These are phyloP conservation scores for Sitophilus oryzae DNA, from an alignment of 1,140 invertebrate genomes.

Conservation along the genomic window DNA sequence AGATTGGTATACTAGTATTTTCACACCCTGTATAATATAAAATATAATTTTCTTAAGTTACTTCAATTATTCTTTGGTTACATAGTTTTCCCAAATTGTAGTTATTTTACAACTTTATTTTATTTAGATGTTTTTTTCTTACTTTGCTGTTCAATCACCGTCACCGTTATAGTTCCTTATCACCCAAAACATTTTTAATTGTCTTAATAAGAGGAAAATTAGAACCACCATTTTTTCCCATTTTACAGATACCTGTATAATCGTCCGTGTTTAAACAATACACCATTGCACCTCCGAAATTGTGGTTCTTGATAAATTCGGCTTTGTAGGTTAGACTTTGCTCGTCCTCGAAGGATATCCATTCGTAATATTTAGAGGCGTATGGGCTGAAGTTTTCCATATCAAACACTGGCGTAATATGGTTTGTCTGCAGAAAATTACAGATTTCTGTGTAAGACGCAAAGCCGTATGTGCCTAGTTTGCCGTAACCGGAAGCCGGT, in stretches of 20 bases:
- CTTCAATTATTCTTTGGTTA: too few species aligned
- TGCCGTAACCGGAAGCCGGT: constrained; percentile 62
- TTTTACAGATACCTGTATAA: constrained; percentile 32
- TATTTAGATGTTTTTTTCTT: too few species aligned
- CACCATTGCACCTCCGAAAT: constrained; percentile 69
- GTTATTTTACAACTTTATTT: too few species aligned
- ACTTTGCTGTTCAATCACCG: too few species aligned
- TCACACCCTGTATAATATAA: too few species aligned
- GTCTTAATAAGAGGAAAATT: constrained; percentile 34
- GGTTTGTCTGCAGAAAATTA: constrained; percentile 52
- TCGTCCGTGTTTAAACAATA: constrained; percentile 73
- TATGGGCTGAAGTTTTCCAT: constrained; percentile 71
- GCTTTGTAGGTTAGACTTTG: constrained; percentile 69
- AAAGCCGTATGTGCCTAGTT: constrained; percentile 62
- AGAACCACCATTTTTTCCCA: constrained; percentile 2
- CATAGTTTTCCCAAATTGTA: too few species aligned
- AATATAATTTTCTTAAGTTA: too few species aligned
- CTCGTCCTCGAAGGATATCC: constrained; percentile 84
- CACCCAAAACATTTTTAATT: constrained; percentile 15
- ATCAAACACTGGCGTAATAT: constrained; percentile 55
- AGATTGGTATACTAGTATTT: too few species aligned
- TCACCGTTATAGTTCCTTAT: neutral
- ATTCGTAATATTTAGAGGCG: constrained; percentile 65
- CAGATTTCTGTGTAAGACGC: constrained; percentile 65
- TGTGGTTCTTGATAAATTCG: constrained; percentile 55